Evolutionary conservation across 2,888 invertebrate species (phyloP).

Genomic region (Hymenopus coronatus): DNA sequence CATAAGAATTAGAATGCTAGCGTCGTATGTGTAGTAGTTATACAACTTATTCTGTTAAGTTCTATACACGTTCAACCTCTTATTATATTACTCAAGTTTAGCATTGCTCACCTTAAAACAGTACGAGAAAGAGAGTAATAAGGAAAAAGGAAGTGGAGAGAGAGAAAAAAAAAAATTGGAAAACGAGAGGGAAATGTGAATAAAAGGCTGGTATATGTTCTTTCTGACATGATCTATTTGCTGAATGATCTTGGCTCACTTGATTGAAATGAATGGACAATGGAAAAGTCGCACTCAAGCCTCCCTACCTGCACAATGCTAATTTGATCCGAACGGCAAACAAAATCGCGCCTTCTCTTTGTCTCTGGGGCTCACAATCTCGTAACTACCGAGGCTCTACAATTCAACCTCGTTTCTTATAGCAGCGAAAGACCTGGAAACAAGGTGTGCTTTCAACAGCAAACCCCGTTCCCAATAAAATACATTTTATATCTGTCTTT

Average conservation of each 20-base stretch:
- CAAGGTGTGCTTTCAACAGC: background rate
- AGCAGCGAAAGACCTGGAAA: background rate
- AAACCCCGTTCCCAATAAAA: background rate
- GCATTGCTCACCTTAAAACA: no score
- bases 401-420: background rate
- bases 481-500: no score
- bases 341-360: background rate
- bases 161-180: background rate
- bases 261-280: conserved; percentile 27
- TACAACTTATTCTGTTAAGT: no score
- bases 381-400: background rate
- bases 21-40: no score
- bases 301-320: background rate
- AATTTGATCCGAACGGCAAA: background rate
- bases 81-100: no score
- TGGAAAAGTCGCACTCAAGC: background rate
- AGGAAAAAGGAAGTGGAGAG: background rate
- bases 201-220: background rate
- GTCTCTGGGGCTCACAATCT: background rate
- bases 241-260: conserved; percentile 23
- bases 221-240: conserved; percentile 5
- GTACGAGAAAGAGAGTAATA: background rate
- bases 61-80: no score
- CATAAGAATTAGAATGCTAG: no score
- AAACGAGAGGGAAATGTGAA: background rate